Evolutionary conservation across 1,140 invertebrate species (phyloP), one percentile per base, ranked within the genome.

Genomic region (Neotoxoptera formosana): DNA sequence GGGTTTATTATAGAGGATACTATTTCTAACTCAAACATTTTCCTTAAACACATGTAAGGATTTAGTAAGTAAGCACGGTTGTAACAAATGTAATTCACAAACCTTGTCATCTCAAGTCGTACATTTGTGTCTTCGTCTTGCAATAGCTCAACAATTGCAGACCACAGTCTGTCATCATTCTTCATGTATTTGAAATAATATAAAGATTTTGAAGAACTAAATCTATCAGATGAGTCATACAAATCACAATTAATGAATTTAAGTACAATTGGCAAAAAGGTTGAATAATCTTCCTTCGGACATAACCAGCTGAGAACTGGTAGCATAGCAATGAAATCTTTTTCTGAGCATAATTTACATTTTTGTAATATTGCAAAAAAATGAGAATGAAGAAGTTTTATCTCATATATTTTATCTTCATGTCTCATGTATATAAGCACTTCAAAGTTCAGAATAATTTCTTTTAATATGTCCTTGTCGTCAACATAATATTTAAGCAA

Each of bases 271-370:
- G 91, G 47, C 17, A 93, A 93, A 23, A 93, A 84, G 25, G 81
- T 84, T 45, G 20, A 20, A 56, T 34, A 25, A 21, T 1, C 34
- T 41, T 45, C 30, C 30, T 14, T 67, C 0, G 91, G 91, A 84
- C 91, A 93, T n/a, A 93, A 93, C 67, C 91, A 93, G 41, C 48
- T 93, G 21, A 93, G 81, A 36, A 93, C 91, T 30, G 91, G 91
- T 41, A 93, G 17, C 91, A 93, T 93, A 30, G 81, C 47, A 86
- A 84, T 93, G 53, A 93, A 93, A 84, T 93, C 91, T 84, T 93
- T 93, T 93, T 93, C 91, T 56, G 47, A 53, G 34, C 25, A 84
- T 20, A 51, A 86, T 56, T 1, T 2, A 41, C 91, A 86, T 83
- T n/a, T 93, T n/a, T 86, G 51, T 47, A 93, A 41, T 93, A 93